Evolutionary conservation across 2,888 invertebrate genomes (phyloP), one percentile per base, ranked within the genome.

Genomic region (Volucella zonaria): DNA sequence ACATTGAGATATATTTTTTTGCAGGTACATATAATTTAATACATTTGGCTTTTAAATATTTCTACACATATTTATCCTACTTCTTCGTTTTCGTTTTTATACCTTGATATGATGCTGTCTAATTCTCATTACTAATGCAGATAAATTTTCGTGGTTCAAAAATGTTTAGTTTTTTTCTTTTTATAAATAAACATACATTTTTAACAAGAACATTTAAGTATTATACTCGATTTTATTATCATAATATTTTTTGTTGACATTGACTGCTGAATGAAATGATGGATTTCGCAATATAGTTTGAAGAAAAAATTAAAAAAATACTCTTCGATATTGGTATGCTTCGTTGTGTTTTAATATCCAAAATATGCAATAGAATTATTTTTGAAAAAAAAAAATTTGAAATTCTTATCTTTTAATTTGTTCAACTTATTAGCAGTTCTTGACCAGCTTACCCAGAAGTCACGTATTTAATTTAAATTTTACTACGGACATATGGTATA

Each of bases 91-190:
- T 40, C 11, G 3, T 23, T 23, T 23, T 23, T 23, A 23, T 23
- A 6, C 31, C 59, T 56, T 83, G 82, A 83, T 83, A 83, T 83
- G 82, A 79, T 79, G 59, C 78, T 82, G 79, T 79, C 79, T 82
- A 82, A 31, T 61, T 79, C 47, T 70, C 43, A 49, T 71, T 70
- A 52, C 70, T 78, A 78, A 58, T 52, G 45, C 59, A 77, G 40
- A 73, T 31, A 45, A 38, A 14, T 18, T 12, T 47, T 38, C 12
- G 11, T 45, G 40, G 14, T 23, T 23, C 15, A 23, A 10, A 23
- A 18, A n/a, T 38, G 31, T 1, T 62, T 62, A n/a, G 10, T 18
- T 18, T 18, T 18, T 23, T 23, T 23, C 2, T 23, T 23, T 23
- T 66, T 51, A 4, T 56, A 45, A 61, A 47, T 56, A 75, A 82